phyloP scores from a whole-genome alignment of 2,797 vertebrate species.

The Pangasius djambal region DNA sequence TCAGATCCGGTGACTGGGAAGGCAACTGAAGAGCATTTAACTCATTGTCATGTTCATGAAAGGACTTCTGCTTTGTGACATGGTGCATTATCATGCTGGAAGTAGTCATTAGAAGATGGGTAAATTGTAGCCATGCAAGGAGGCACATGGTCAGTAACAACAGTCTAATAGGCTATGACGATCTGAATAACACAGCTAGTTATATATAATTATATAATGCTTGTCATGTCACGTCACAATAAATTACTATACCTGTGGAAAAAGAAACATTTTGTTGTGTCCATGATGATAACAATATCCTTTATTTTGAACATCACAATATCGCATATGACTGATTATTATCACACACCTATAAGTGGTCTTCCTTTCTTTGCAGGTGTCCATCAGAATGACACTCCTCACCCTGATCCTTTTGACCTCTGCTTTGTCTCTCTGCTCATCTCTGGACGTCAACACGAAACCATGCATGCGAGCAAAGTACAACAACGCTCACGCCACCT shows the following conservation, averaged over 20 bases:
- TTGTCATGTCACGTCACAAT: not conserved
- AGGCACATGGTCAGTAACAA: not conserved
- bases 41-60: no score
- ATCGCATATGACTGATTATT: not conserved
- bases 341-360: not conserved
- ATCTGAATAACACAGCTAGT: not conserved
- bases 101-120: not conserved
- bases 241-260: not conserved
- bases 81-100: not conserved
- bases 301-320: not conserved
- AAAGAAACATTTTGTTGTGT: not conserved
- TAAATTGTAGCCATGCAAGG: not conserved
- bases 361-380: not conserved
- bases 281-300: not conserved
- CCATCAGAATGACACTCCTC: slow-evolving; percentile 27
- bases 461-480: slow-evolving; percentile 70
- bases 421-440: slow-evolving; percentile 2
- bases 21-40: no score
- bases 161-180: not conserved
- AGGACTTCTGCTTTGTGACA: no score
- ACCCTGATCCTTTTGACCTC: slow-evolving; percentile 25
- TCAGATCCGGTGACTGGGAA: no score
- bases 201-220: not conserved
- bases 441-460: slow-evolving; percentile 57
- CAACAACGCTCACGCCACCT: slow-evolving; percentile 67